phyloP scores from a whole-genome alignment of 2,888 invertebrate species.

The Chrysotoxum bicinctum region DNA sequence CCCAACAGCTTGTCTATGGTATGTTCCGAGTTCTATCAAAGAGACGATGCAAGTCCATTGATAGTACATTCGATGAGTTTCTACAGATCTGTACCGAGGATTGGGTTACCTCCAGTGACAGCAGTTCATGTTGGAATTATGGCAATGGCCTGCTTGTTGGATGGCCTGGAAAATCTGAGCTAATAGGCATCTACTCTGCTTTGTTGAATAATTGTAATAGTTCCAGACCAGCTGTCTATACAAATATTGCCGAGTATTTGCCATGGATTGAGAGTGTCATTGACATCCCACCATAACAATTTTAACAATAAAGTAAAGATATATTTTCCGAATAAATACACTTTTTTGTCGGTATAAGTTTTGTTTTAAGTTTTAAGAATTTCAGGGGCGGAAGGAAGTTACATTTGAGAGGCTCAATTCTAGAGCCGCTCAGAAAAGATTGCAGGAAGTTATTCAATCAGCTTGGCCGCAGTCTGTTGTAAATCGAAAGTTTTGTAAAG shows the following conservation, averaged over 20 bases:
- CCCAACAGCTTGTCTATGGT: background rate
- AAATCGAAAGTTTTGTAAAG: too few relatives aligned
- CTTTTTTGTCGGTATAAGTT: too few relatives aligned
- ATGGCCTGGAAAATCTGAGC: background rate
- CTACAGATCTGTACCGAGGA: background rate
- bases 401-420: too few relatives aligned
- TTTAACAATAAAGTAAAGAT: too few relatives aligned
- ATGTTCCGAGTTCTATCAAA: slow-evolving; percentile 14
- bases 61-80: background rate
- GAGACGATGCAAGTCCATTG: background rate
- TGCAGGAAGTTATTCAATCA: too few relatives aligned
- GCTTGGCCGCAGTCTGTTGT: too few relatives aligned
- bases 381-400: too few relatives aligned
- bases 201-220: background rate
- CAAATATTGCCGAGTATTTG: background rate
- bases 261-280: slow-evolving; percentile 16
- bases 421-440: too few relatives aligned
- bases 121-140: background rate
- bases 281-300: background rate
- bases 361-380: too few relatives aligned
- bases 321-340: too few relatives aligned
- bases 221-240: background rate
- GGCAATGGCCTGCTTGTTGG: background rate
- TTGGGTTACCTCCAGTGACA: background rate
- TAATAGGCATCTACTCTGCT: background rate